A percentile compares a stretch with the other conserved stretches of the same genome.
Evolutionary conservation across 2,888 invertebrate genomes (phyloP).

Genomic region (Amphipoea oculea): DNA sequence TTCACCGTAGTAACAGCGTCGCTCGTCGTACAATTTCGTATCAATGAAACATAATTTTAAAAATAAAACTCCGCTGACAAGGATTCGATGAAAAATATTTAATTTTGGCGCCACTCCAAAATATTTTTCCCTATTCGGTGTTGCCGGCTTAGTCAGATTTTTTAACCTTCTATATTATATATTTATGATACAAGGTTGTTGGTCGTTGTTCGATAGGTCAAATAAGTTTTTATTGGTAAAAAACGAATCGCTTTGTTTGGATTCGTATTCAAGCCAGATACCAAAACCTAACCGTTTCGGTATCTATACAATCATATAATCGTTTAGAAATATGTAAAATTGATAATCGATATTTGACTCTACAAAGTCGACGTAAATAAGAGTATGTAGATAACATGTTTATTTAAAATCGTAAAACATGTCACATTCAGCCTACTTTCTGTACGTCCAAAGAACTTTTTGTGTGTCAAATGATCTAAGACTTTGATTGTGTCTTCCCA

Average conservation of each 20-base stretch:
- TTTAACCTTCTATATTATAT: constrained; percentile 53
- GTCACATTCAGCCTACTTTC: constrained; percentile 27
- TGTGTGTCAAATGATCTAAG: constrained; percentile 26
- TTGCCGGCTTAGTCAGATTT: constrained; percentile 47
- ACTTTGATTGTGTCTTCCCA: constrained; percentile 15
- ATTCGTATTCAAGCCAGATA: neutral
- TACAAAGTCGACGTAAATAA: constrained; percentile 11
- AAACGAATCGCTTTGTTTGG: constrained; percentile 14
- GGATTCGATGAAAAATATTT: constrained; percentile 38
- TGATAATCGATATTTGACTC: neutral
- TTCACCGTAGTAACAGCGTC: constrained; percentile 30
- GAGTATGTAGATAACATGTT: constrained; percentile 7
- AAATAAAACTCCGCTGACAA: constrained; percentile 46
- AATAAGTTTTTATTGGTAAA: constrained; percentile 24
- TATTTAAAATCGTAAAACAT: constrained; percentile 11
- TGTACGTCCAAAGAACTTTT: neutral
- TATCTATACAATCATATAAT: neutral
- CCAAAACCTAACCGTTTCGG: neutral
- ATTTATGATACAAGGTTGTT: constrained; percentile 47
- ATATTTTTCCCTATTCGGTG: constrained; percentile 58
- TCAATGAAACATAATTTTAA: constrained; percentile 50
- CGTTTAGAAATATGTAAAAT: constrained; percentile 1
- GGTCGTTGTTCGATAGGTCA: constrained; percentile 28
- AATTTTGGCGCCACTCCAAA: constrained; percentile 55
- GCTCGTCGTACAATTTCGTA: neutral